Evolutionary conservation across 2,113 vertebrate species (phyloP).

Genomic region (Pyxicephalus adspersus): DNA sequence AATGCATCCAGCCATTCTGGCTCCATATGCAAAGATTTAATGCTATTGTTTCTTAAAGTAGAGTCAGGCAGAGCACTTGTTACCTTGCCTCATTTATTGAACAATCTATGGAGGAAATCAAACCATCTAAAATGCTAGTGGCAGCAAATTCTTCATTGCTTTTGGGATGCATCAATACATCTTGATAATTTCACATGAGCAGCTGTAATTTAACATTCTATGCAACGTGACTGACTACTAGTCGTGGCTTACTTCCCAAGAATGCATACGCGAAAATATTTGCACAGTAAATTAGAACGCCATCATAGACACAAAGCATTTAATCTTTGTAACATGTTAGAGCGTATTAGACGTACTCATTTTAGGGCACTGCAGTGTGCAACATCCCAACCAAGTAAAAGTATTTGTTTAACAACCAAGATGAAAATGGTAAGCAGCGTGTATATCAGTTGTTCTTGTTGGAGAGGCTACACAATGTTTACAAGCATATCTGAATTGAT

Average conservation of each 20-base stretch:
- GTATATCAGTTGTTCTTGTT: too few relatives aligned
- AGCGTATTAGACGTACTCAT: neutral
- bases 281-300: conserved; percentile 47
- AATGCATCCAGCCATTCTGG: neutral
- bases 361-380: neutral
- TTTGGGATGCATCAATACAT: conserved; percentile 57
- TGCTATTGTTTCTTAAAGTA: neutral
- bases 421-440: too few relatives aligned
- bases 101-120: conserved; percentile 46
- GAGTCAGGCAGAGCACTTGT: conserved; percentile 7
- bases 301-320: conserved; percentile 27
- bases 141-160: conserved; percentile 51
- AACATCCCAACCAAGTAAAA: too few relatives aligned
- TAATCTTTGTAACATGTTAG: neutral
- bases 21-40: conserved; percentile 30
- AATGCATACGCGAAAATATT: conserved; percentile 48
- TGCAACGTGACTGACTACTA: conserved; percentile 44
- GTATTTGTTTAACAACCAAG: too few relatives aligned
- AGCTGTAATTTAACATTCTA: conserved; percentile 55
- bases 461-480: too few relatives aligned
- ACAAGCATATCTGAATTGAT: too few relatives aligned
- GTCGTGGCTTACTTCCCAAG: conserved; percentile 27
- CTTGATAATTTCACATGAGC: conserved; percentile 54
- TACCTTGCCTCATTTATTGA: conserved; percentile 49
- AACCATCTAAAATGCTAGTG: conserved; percentile 49